phyloP scores from a whole-genome alignment of 53 echinoderm and acorn worm genomes.

The Crossaster papposus region DNA sequence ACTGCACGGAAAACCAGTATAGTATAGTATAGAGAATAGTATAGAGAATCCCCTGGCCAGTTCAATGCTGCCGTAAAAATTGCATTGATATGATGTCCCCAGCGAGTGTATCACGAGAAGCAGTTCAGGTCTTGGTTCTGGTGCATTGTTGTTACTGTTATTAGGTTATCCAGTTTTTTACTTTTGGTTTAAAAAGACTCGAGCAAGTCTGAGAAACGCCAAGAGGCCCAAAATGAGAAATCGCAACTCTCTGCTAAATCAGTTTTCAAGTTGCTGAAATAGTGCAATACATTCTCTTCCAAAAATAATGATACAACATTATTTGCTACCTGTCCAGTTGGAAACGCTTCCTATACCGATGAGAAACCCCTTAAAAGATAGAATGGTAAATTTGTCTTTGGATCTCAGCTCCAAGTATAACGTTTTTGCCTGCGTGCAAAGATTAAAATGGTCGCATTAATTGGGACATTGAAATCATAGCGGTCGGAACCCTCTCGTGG shows the following conservation, averaged over 20 bases:
- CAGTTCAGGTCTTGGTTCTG: background rate
- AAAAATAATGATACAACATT: background rate
- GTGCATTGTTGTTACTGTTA: background rate
- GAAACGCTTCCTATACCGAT: too few relatives aligned
- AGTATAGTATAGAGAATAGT: too few relatives aligned
- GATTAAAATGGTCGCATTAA: slow-evolving; percentile 35
- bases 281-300: background rate
- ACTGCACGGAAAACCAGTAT: slow-evolving; percentile 1
- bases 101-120: background rate
- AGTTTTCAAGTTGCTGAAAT: background rate
- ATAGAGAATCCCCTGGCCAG: background rate
- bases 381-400: background rate
- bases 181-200: background rate
- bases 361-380: background rate
- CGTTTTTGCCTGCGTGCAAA: slow-evolving; percentile 19
- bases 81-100: background rate
- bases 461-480: slow-evolving; percentile 54
- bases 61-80: slow-evolving; percentile 26
- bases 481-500: slow-evolving; percentile 12
- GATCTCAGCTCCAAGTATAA: background rate
- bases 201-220: too few relatives aligned
- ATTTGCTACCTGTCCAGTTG: background rate
- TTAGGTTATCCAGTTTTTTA: background rate
- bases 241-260: too few relatives aligned
- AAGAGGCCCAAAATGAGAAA: too few relatives aligned